Evolutionary conservation across 2,888 invertebrate genomes (phyloP), one percentile per base, ranked within the genome.

Genomic region (Drosophila lutescens): DNA sequence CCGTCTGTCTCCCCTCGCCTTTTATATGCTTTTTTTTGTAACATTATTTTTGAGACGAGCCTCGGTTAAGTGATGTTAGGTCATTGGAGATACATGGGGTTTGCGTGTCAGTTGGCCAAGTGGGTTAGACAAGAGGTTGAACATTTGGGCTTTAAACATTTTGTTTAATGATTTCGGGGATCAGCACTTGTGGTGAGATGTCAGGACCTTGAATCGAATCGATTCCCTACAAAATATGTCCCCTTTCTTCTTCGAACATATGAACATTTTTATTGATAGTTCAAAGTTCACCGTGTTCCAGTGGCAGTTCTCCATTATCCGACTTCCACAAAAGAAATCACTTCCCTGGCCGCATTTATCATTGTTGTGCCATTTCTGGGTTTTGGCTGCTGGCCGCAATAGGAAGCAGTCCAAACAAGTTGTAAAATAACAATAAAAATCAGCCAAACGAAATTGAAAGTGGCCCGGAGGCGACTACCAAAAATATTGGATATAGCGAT

Each of bases 381-480:
- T 51, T 38, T 44, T 41, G 50, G 44, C 36, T 58, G 47, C 30
- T 34, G 58, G 58, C 36, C 50, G 63, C 65, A 47, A 62, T 65
- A 55, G 76, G 60, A 70, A 70, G 50, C 58, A 47, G 55, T 53
- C 56, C 74, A 82, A 81, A 79, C 86, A 77, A 87, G 80, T 82
- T 82, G 83, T 77, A 87, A 87, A 85, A 82, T 72, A 74, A 78
- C 86, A 80, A 86, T 83, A 78, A 83, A 86, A 83, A 71, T 78
- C 76, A 78, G 80, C 49, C 71, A 83, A 86, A 74, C 47, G 79
- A 83, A 86, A 83, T 83, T 80, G 84, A 83, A 88, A 88, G 83
- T 80, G 76, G 68, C 72, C 70, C 59, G 20, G 30, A 59, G 75
- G 69, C 60, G 54, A 54, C 73, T 65, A 61, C 51, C 53, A 40